Base-by-base conservation (phyloP, 2,888 invertebrate species). In the Ctena decussata region DNA sequence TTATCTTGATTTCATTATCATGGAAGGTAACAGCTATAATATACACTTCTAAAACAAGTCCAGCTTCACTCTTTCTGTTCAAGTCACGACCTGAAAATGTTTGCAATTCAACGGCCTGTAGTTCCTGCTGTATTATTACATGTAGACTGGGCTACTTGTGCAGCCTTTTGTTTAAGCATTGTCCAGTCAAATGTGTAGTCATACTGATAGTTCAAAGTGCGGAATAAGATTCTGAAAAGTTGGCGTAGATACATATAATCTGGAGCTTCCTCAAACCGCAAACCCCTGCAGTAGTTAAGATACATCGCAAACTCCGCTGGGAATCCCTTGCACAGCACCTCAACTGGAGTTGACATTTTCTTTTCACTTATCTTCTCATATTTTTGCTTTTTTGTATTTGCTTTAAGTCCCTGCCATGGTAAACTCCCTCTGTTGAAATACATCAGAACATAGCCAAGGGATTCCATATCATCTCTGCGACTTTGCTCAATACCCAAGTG, bases 131-230 rank as follows among this genome's bases (percentile, higher is more conserved):
- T 90, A 27, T 87, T 89, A 78, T 90, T 85, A 46, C 90, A 91
- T 57, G 91, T 90, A 53, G 90, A 89, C 84, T 92, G 93, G 35
- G 93, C 93, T 44, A 93, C 93, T 65, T 91, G 91, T 60, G 97
- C 97, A 78, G 97, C 97, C 95, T 99, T 99, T 96, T 99, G 99
- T 96, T 99, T 99, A 96, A 99, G 97, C 98, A 99, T 98, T 95
- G 99, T 99, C 99, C 99, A 99, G 97, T 99, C 99, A 96, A 99
- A 99, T 95, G 98, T 98, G 97, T 99, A 99, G 97, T 99, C 99
- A 96, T 99, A 99, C 96, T 99, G 99, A 96, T 99, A 99, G 97
- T 99, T 99, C 96, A 99, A 97, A 93, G 99, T 99, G 96, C 99
- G 98, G 97, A 99, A 99, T 96, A 99, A 97, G 96, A 99, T 99